Evolutionary conservation across 2,888 invertebrate genomes (phyloP).

Genomic region (Amblyteles armatorius): DNA sequence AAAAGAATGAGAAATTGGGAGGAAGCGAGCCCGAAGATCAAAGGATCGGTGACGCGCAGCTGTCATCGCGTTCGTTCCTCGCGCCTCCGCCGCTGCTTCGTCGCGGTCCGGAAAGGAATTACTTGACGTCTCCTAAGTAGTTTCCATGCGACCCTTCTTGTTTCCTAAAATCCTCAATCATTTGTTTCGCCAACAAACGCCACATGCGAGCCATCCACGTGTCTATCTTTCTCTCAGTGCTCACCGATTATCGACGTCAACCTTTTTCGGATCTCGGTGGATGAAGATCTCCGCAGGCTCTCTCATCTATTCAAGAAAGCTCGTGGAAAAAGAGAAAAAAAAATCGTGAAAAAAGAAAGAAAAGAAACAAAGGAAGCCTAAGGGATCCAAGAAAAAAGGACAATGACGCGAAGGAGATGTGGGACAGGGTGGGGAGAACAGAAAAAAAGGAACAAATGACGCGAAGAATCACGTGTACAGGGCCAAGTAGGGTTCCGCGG

Average conservation of each 20-base stretch:
- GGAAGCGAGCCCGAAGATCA: slow-evolving; percentile 62
- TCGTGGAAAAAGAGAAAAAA: slow-evolving; percentile 7
- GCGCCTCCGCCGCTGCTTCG: slow-evolving; percentile 39
- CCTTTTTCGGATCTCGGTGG: slow-evolving; percentile 38
- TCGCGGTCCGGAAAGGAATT: slow-evolving; percentile 51
- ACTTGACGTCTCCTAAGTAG: slow-evolving; percentile 55
- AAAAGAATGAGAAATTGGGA: slow-evolving; percentile 48
- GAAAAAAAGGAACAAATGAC: slow-evolving; percentile 50
- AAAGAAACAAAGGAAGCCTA: slow-evolving; percentile 38
- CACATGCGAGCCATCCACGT: not conserved
- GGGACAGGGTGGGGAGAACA: slow-evolving; percentile 51
- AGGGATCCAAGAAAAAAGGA: slow-evolving; percentile 51
- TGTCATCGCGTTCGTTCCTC: slow-evolving; percentile 55
- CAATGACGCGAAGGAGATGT: slow-evolving; percentile 40
- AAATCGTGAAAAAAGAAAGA: not conserved
- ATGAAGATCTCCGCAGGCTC: slow-evolving; percentile 60
- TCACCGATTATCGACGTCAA: slow-evolving; percentile 55
- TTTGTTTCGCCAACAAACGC: slow-evolving; percentile 9
- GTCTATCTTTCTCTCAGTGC: slow-evolving; percentile 5
- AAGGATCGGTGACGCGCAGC: slow-evolving; percentile 60
- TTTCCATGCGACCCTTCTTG: slow-evolving; percentile 40
- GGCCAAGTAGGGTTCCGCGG: slow-evolving; percentile 62
- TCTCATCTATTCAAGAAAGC: slow-evolving; percentile 41
- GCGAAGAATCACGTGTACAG: slow-evolving; percentile 65
- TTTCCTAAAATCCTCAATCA: slow-evolving; percentile 65